Evolutionary conservation across 2,797 vertebrate species (phyloP), one percentile per base, ranked within the genome.

Genomic region (Urophycis tenuis): DNA sequence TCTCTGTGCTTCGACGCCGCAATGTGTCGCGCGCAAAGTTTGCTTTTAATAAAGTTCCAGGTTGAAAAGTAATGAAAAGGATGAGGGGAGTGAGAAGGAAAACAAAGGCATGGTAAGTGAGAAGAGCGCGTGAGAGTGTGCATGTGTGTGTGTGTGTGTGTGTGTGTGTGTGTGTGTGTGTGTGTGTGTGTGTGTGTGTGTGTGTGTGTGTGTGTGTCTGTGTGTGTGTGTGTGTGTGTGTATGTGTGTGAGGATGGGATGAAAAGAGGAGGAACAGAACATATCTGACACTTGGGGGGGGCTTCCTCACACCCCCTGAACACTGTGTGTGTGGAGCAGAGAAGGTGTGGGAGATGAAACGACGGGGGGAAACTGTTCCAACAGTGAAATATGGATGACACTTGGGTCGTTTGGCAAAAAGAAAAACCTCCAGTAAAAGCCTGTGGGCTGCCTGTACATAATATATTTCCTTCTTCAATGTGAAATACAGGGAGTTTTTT

Each of bases 231-330:
- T 3, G 22, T 29, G 71, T 77, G 73, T 77, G 75, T 81, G 72
- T 79, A 22, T 64, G n/a, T 31, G 71, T 74, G 72, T 85, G 78
- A 86, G 84, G 78, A 84, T 85, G 82, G 49, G 81, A 80, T 81
- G 78, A 74, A 81, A 81, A 77, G 78, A 70, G 84, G 86, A 83
- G 81, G 80, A 89, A 83, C 85, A 84, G 79, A 53, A 75, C 78
- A 85, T 81, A 86, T 84, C 80, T 36, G 75, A 77, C 77, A 90
- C 83, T 83, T 79, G 30, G 74, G 84, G 74, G 84, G 86, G 86
- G 84, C 82, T 81, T 77, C 81, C 35, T 75, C 2, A 3, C 36
- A 78, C 82, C 77, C 69, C 22, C 73, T 75, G 67, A 53, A 29
- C 45, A 45, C 31, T 35, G 29, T 33, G 71, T 67, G 77, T 32